Evolutionary conservation across 2,113 vertebrate genomes (phyloP).

Genomic region (Tachycineta bicolor): DNA sequence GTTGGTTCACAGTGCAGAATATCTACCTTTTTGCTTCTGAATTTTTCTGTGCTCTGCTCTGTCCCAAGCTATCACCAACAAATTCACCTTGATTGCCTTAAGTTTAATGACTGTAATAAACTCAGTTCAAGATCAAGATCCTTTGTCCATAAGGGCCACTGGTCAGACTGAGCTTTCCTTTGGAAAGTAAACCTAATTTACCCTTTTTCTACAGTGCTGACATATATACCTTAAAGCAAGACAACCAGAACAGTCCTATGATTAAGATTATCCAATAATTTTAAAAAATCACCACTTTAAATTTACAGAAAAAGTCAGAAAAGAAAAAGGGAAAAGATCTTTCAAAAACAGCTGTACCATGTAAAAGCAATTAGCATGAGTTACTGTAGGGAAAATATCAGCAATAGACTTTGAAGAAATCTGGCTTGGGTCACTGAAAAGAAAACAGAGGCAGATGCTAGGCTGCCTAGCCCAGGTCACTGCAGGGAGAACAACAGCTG

Average conservation of each 20-base stretch:
- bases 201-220: neutral
- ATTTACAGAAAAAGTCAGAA: neutral
- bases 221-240: neutral
- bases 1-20: neutral
- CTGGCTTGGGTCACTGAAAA: conserved; percentile 48
- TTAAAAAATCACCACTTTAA: neutral
- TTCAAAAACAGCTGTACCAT: conserved; percentile 9
- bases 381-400: conserved; percentile 23
- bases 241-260: neutral
- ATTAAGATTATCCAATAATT: neutral
- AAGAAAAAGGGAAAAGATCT: neutral
- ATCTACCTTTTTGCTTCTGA: neutral
- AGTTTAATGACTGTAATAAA: neutral
- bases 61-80: neutral
- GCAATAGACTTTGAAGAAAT: conserved; percentile 38
- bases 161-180: neutral
- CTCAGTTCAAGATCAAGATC: neutral
- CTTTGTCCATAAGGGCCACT: neutral
- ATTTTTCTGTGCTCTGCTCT: neutral
- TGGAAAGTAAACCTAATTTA: neutral
- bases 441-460: conserved; percentile 49
- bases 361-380: conserved; percentile 13
- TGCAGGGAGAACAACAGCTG: conserved; percentile 62
- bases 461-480: conserved; percentile 41
- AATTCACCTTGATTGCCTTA: neutral